Conservation (phyloP, 2,888 invertebrate species). For the Melieria picta region DNA sequence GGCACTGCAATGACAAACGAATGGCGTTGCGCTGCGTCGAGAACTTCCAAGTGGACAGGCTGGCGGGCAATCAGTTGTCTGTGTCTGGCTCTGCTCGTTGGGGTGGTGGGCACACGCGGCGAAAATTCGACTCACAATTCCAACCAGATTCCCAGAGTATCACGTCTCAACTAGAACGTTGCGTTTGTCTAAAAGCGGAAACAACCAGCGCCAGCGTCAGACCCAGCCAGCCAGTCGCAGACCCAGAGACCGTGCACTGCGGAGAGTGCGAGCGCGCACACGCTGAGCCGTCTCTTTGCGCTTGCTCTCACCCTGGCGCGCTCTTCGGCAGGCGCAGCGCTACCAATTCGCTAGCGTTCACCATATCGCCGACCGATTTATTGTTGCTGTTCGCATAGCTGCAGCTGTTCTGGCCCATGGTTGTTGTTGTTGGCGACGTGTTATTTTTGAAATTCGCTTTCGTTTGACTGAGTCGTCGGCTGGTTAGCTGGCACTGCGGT, state of each 20-base stretch:
- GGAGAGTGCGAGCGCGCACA: slow-evolving; percentile 41
- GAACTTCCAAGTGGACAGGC: background rate
- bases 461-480: background rate
- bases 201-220: slow-evolving; percentile 36
- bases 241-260: slow-evolving; percentile 34
- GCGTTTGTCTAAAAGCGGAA: slow-evolving; percentile 45
- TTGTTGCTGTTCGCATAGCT: too few species aligned
- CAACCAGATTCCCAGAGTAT: slow-evolving; percentile 30
- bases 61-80: slow-evolving; percentile 12
- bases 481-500: slow-evolving; percentile 3
- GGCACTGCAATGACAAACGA: background rate
- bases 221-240: slow-evolving; percentile 22
- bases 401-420: background rate
- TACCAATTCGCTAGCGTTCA: background rate
- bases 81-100: slow-evolving; percentile 5
- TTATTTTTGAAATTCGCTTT: slow-evolving; percentile 20
- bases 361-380: too few species aligned
- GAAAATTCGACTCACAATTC: background rate
- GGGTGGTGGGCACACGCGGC: background rate
- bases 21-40: background rate
- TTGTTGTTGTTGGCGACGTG: background rate
- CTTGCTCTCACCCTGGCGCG: slow-evolving; percentile 19
- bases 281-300: slow-evolving; percentile 28
- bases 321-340: too few species aligned
- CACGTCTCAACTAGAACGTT: slow-evolving; percentile 46